Conservation (phyloP, 2,113 vertebrate genomes). For the cat (Felis catus) region DNA sequence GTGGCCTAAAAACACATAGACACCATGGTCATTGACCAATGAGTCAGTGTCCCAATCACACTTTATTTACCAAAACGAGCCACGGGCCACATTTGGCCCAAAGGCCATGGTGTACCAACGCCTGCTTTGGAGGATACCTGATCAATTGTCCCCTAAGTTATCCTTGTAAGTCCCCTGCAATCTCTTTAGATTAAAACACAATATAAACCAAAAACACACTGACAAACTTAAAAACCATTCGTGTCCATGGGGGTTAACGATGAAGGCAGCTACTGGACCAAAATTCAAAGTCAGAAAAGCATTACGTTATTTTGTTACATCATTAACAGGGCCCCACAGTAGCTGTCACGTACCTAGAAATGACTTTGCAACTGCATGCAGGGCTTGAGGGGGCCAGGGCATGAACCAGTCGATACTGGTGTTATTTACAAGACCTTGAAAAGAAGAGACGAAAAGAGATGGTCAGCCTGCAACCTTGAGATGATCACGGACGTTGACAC, state of each 20-base stretch:
- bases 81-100: not conserved
- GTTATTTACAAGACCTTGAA: slow-evolving; percentile 95
- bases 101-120: not conserved
- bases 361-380: slow-evolving; percentile 93
- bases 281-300: not conserved
- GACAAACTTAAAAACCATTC: not conserved
- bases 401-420: slow-evolving; percentile 98
- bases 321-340: fast-evolving
- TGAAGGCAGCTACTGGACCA: not conserved
- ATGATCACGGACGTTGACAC: fast-evolving
- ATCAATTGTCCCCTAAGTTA: not conserved
- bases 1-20: not conserved
- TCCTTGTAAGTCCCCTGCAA: not conserved
- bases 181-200: not conserved
- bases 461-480: not conserved
- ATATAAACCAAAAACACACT: not conserved
- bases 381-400: slow-evolving; percentile 95
- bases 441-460: not conserved
- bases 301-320: fast-evolving
- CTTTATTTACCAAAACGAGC: not conserved
- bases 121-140: not conserved
- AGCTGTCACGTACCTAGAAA: slow-evolving; percentile 89
- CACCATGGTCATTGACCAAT: fast-evolving
- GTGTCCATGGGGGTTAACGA: fast-evolving
- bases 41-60: not conserved